Evolutionary conservation across 2,797 vertebrate genomes (phyloP).

Genomic region (Bryconaethiops microstoma): DNA sequence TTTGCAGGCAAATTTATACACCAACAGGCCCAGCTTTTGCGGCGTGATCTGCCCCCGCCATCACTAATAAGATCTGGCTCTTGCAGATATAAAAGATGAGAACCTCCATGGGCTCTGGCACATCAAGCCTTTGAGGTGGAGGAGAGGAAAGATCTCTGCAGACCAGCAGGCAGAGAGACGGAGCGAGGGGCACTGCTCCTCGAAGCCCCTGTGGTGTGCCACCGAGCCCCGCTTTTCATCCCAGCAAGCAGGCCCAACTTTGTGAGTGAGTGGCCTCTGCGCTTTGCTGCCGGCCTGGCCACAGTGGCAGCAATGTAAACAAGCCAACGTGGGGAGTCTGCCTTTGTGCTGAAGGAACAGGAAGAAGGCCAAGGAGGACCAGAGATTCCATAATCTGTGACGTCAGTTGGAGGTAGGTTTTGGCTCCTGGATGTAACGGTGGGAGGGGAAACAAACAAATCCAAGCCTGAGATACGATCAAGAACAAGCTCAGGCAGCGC

Average conservation of each 20-base stretch:
- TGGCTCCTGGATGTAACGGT: constrained; percentile 14
- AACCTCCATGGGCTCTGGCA: constrained; percentile 36
- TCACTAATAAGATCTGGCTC: constrained; percentile 65
- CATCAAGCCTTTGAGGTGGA: constrained; percentile 52
- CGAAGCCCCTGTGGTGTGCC: constrained; percentile 1
- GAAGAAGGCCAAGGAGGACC: neutral
- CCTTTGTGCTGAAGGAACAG: constrained; percentile 17
- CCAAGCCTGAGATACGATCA: constrained; percentile 52
- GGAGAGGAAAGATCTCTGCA: constrained; percentile 34
- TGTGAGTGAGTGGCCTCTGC: neutral
- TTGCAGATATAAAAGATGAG: constrained; percentile 65
- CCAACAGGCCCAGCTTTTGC: neutral
- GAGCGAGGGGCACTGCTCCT: constrained; percentile 21
- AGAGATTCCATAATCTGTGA: neutral
- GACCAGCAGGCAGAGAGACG: constrained; percentile 35
- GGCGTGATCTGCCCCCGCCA: constrained; percentile 34
- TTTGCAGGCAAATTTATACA: constrained; percentile 28
- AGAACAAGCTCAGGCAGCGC: constrained; percentile 23
- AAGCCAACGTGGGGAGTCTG: constrained; percentile 23
- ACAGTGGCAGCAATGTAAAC: constrained; percentile 10
- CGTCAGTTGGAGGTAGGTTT: constrained; percentile 4
- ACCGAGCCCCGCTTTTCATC: constrained; percentile 1
- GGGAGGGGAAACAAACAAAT: constrained; percentile 23
- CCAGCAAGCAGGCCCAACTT: constrained; percentile 16
- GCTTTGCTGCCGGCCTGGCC: constrained; percentile 5